A percentile compares a stretch with the other conserved stretches of the same genome.
Evolutionary conservation across 30 jellyfish, hydroid and myxozoan species (phyloP).

Genomic region (Chironex yamaguchii): DNA sequence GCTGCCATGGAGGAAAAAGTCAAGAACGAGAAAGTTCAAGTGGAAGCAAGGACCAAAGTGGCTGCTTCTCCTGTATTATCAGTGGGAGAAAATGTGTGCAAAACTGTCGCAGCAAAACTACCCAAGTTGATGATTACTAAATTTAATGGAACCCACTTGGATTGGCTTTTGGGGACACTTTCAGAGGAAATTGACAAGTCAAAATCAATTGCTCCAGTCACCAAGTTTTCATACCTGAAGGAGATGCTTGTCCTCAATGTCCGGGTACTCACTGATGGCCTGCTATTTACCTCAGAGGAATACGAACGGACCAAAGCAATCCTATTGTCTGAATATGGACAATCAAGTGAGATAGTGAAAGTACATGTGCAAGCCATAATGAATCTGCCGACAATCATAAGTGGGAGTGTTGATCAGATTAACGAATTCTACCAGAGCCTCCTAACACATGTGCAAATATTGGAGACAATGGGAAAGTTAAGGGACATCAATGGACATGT

Average conservation of each 20-base stretch:
- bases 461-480: constrained; percentile 76
- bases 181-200: background rate
- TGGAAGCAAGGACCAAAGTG: background rate
- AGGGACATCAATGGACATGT: constrained; percentile 67
- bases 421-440: constrained; percentile 32
- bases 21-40: background rate
- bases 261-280: background rate
- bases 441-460: constrained; percentile 67
- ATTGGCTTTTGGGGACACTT: background rate
- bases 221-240: background rate
- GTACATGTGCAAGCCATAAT: constrained; percentile 70
- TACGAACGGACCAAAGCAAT: constrained; percentile 78
- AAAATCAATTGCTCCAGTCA: background rate
- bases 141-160: background rate
- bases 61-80: background rate
- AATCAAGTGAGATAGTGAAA: constrained; percentile 64
- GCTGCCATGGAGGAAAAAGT: background rate
- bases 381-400: constrained; percentile 53
- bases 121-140: background rate
- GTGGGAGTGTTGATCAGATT: constrained; percentile 20
- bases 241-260: background rate
- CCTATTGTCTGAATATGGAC: constrained; percentile 64
- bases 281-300: constrained; percentile 68
- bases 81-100: background rate
- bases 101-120: background rate